Evolutionary conservation across 1,140 invertebrate species (phyloP).

Genomic region (Samia ricini): DNA sequence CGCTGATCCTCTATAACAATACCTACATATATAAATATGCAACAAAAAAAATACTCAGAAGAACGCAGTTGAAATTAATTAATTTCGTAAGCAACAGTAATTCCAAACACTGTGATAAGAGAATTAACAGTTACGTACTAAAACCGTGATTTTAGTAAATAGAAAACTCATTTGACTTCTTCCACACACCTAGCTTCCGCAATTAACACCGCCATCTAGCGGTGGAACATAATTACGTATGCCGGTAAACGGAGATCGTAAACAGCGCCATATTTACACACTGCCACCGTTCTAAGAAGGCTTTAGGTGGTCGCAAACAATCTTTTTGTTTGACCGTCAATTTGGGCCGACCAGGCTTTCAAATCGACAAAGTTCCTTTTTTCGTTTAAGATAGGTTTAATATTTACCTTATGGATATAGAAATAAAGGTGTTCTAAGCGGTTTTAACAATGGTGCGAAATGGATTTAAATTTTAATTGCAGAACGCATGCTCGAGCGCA

Average conservation of each 20-base stretch:
- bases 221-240: slow-evolving; percentile 45
- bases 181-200: slow-evolving; percentile 39
- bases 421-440: neutral
- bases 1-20: neutral
- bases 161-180: slow-evolving; percentile 11
- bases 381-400: neutral
- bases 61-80: neutral
- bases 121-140: neutral
- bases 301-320: slow-evolving; percentile 69
- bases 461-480: slow-evolving; percentile 57
- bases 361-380: slow-evolving; percentile 16
- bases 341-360: slow-evolving; percentile 50
- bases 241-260: slow-evolving; percentile 43
- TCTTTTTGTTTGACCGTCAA: slow-evolving; percentile 60
- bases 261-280: slow-evolving; percentile 30
- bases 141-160: slow-evolving; percentile 18
- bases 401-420: neutral
- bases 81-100: neutral
- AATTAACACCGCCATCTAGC: slow-evolving; percentile 32
- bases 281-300: slow-evolving; percentile 40
- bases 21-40: neutral
- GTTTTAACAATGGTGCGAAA: slow-evolving; percentile 7
- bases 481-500: slow-evolving; percentile 36
- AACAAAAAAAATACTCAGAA: neutral
- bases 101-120: neutral